Conservation (phyloP, 2,113 vertebrate species). For the Chloropsis cyanopogon region DNA sequence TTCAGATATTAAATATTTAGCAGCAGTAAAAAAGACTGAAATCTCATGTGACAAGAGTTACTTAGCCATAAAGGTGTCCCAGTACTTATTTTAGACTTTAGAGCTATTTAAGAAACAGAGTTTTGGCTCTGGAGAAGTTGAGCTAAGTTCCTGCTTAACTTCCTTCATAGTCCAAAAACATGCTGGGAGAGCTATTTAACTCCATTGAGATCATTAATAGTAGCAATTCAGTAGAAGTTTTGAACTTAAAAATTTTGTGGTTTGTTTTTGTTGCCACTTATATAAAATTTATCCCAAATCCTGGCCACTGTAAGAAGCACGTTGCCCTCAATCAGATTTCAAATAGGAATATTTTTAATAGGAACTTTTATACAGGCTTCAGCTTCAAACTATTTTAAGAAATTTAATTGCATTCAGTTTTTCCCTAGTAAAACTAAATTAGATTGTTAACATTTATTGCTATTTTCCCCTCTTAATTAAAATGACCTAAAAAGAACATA, state of each 20-base stretch:
- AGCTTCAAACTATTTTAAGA: conserved; percentile 25
- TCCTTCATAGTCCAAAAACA: background rate
- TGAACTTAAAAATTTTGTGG: background rate
- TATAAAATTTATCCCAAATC: background rate
- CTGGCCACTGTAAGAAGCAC: background rate
- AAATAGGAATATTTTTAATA: background rate
- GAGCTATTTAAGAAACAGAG: background rate
- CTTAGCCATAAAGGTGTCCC: background rate
- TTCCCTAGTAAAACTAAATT: conserved; percentile 31
- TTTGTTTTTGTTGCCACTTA: background rate
- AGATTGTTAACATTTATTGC: conserved; percentile 41
- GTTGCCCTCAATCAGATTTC: background rate
- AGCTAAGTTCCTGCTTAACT: background rate
- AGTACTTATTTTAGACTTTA: background rate
- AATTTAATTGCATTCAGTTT: conserved; percentile 4
- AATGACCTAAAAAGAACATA: background rate
- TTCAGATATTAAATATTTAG: background rate
- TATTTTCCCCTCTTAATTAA: conserved; percentile 31
- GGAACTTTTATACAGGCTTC: background rate
- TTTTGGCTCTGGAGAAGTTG: background rate
- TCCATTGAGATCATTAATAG: background rate
- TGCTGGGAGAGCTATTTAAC: background rate
- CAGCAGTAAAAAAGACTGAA: background rate
- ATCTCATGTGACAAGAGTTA: background rate
- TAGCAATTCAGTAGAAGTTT: background rate